phyloP scores from a whole-genome alignment of 2,113 vertebrate genomes.

The Grus americana region DNA sequence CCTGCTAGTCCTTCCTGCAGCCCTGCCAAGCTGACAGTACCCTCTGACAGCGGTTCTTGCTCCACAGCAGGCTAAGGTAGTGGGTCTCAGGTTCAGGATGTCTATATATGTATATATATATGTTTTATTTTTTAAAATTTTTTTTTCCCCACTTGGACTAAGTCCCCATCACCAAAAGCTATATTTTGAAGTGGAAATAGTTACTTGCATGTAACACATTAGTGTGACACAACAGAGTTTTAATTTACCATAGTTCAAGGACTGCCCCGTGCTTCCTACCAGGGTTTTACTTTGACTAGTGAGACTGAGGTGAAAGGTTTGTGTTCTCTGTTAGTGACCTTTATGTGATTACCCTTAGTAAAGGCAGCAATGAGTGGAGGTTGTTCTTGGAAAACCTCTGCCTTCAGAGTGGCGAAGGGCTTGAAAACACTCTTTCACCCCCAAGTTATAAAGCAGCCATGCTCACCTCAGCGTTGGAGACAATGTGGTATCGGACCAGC shows the following conservation, averaged over 20 bases:
- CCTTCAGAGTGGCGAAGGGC: background rate
- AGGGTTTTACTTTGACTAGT: background rate
- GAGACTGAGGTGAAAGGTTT: background rate
- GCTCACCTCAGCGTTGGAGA: slow-evolving; percentile 78
- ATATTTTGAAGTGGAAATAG: background rate
- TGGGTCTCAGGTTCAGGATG: background rate
- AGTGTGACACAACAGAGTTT: background rate
- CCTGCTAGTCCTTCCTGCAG: background rate
- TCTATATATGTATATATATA: too few relatives aligned
- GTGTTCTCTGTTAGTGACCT: background rate
- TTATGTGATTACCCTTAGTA: background rate
- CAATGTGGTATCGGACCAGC: slow-evolving; percentile 86
- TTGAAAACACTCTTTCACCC: background rate
- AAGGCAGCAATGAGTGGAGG: background rate
- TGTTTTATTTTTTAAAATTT: background rate
- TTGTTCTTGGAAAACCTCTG: background rate
- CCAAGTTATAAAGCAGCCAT: accelerated
- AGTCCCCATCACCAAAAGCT: background rate
- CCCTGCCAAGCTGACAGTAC: background rate
- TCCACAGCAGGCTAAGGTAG: background rate
- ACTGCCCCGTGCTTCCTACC: background rate
- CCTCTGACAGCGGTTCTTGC: background rate
- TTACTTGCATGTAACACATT: background rate
- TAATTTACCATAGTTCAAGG: background rate
- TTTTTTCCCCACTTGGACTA: background rate